A percentile compares a stretch with the other conserved stretches of the same genome.
phyloP scores from a whole-genome alignment of 1,140 invertebrate species.

The Drosophila nigrodunni region DNA sequence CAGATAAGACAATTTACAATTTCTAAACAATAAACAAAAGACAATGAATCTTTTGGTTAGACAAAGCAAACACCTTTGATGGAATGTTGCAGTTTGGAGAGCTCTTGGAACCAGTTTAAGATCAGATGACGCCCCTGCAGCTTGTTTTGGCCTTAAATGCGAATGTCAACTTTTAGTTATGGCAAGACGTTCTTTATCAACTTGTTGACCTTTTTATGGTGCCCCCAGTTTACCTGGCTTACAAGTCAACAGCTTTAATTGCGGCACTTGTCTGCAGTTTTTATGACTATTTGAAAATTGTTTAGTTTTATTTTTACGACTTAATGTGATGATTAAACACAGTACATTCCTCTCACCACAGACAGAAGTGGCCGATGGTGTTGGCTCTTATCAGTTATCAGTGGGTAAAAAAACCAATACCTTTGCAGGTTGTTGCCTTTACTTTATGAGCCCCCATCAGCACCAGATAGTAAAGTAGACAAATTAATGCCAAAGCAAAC shows the following conservation, averaged over 20 bases:
- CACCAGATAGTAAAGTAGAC: conserved; percentile 70
- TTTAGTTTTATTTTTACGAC: conserved; percentile 53
- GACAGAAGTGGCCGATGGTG: conserved; percentile 10
- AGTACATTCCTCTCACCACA: conserved; percentile 23
- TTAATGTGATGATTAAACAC: conserved; percentile 52
- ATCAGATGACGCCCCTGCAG: conserved; percentile 19
- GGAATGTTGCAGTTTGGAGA: background rate
- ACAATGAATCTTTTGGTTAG: conserved; percentile 15
- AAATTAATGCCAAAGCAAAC: conserved; percentile 59
- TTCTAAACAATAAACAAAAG: conserved; percentile 10
- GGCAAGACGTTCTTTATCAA: conserved; percentile 42
- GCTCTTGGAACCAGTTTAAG: conserved; percentile 7
- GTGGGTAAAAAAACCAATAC: conserved; percentile 20
- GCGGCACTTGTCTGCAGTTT: conserved; percentile 56
- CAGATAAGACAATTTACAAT: conserved; percentile 40
- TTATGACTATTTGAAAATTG: conserved; percentile 36
- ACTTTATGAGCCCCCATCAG: conserved; percentile 44
- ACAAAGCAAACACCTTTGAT: background rate
- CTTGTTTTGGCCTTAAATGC: conserved; percentile 24
- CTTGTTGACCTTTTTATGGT: conserved; percentile 69
- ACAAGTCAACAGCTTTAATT: conserved; percentile 44
- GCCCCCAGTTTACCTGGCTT: conserved; percentile 1
- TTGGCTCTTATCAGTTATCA: conserved; percentile 50
- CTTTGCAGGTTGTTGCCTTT: conserved; percentile 51
- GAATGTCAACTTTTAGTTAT: conserved; percentile 35